Evolutionary conservation across 2,113 vertebrate species (phyloP).

Genomic region (Ceratotherium simum): DNA sequence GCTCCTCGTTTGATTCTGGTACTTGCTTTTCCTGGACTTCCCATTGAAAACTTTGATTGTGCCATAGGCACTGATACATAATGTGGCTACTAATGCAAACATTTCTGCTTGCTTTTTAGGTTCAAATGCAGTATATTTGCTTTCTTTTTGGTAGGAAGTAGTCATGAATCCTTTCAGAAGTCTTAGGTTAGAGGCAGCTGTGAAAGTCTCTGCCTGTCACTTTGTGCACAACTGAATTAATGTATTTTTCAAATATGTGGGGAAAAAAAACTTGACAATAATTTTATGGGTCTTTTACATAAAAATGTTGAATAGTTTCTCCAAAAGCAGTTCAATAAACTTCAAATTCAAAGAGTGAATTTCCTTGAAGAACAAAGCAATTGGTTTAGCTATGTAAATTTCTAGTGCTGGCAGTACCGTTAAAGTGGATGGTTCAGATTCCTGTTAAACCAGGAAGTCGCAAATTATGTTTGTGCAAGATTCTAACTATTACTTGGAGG

Average conservation of each 20-base stretch:
- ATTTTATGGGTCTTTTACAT: slow-evolving; percentile 35
- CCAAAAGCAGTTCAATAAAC: slow-evolving; percentile 38
- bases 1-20: not conserved
- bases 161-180: not conserved
- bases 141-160: slow-evolving; percentile 19
- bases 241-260: slow-evolving; percentile 54
- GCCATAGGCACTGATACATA: not conserved
- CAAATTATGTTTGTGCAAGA: not conserved
- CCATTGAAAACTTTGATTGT: not conserved
- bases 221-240: not conserved
- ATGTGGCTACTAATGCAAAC: not conserved
- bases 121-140: not conserved
- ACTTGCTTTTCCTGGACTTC: slow-evolving; percentile 26
- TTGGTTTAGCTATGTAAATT: slow-evolving; percentile 40
- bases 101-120: slow-evolving; percentile 34
- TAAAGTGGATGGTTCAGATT: slow-evolving; percentile 50
- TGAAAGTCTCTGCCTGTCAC: not conserved
- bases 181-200: not conserved
- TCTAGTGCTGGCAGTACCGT: not conserved
- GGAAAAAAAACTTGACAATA: not conserved
- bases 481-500: not conserved
- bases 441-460: not conserved
- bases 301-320: slow-evolving; percentile 50
- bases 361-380: slow-evolving; percentile 26
- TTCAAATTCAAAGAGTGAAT: not conserved